Conservation (phyloP, 2,888 invertebrate genomes). For the Metellina segmentata region DNA sequence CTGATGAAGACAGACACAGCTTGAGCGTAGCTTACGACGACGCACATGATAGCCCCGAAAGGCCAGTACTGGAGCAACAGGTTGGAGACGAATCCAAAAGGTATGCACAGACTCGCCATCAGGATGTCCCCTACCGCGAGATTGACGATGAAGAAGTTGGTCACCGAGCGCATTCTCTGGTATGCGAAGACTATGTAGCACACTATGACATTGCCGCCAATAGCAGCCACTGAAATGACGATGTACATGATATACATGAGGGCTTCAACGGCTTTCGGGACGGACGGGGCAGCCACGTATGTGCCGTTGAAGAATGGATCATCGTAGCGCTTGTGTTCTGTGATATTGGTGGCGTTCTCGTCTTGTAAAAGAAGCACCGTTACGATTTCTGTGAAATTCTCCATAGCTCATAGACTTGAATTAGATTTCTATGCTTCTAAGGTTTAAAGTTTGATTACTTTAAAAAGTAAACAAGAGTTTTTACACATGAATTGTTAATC, state of each 20-base stretch:
- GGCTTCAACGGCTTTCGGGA: constrained; percentile 78
- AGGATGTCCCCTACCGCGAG: constrained; percentile 93
- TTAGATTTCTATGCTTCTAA: too few relatives aligned
- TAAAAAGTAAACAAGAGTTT: too few relatives aligned
- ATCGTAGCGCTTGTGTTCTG: not conserved
- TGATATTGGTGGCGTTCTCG: constrained; percentile 13
- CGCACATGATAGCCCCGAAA: constrained; percentile 90
- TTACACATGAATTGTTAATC: too few relatives aligned
- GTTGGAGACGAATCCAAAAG: constrained; percentile 92
- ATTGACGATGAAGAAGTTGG: constrained; percentile 93
- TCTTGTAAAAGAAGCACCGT: constrained; percentile 2
- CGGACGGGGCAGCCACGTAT: not conserved
- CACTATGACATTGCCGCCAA: constrained; percentile 84
- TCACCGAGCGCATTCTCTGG: constrained; percentile 93
- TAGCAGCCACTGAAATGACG: constrained; percentile 81
- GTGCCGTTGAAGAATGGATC: not conserved
- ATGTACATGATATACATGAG: constrained; percentile 82
- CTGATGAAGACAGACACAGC: constrained; percentile 81
- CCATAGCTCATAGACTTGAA: constrained; percentile 8
- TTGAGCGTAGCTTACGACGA: constrained; percentile 90
- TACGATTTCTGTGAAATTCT: constrained; percentile 21
- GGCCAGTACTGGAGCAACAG: constrained; percentile 92
- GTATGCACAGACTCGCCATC: constrained; percentile 94
- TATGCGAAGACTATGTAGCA: constrained; percentile 92
- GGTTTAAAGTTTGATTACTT: too few relatives aligned